Evolutionary conservation across 2,113 vertebrate genomes (phyloP).

Genomic region (Poeciliopsis turrubarensis): DNA sequence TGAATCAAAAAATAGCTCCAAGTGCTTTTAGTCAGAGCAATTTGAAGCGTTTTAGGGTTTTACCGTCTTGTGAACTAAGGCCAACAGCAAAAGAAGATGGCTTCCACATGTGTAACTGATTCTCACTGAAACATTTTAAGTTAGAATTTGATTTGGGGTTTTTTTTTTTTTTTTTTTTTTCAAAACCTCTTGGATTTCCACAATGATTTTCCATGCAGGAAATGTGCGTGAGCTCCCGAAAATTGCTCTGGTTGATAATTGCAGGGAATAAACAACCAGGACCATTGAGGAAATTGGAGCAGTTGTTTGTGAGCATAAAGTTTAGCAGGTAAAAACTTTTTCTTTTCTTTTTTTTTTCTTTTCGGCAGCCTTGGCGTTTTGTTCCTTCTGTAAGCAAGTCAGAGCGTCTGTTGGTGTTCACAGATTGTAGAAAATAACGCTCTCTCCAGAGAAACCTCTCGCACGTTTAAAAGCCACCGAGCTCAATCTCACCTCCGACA

Average conservation of each 20-base stretch:
- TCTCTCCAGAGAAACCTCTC: neutral
- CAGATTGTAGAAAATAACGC: neutral
- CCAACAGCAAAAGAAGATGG: neutral
- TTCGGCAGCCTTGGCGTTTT: neutral
- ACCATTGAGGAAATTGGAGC: neutral
- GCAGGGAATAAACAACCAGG: neutral
- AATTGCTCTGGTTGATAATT: neutral
- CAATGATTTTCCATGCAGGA: neutral
- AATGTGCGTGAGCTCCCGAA: neutral
- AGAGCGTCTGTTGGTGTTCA: neutral
- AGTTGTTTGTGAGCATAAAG: too few species aligned
- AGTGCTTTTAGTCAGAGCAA: too few species aligned
- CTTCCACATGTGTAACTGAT: too few species aligned
- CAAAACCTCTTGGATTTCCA: too few species aligned
- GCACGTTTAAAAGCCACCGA: neutral
- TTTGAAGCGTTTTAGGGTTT: too few species aligned
- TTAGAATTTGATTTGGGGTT: too few species aligned
- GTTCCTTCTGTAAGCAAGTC: neutral
- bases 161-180: too few species aligned
- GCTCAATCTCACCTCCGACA: neutral
- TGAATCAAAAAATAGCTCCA: too few species aligned
- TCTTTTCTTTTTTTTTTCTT: neutral
- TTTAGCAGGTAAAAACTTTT: too few species aligned
- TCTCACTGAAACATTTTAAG: too few species aligned
- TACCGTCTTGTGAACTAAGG: too few species aligned